These are phyloP conservation scores for Phasia obesa DNA, from an alignment of 2,888 invertebrate genomes.

Conservation along the genomic window DNA sequence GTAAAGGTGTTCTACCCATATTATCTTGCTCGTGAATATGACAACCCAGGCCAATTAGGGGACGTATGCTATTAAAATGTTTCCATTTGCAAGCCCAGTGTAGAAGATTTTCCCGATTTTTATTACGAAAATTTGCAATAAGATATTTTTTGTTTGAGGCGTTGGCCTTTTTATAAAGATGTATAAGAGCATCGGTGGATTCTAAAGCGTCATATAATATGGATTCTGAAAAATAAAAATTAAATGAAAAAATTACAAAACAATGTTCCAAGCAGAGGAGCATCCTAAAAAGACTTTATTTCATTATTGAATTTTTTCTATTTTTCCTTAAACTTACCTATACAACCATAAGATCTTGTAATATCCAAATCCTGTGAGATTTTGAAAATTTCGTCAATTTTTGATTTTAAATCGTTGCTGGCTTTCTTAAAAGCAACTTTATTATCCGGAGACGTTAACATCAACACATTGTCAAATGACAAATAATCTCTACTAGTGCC, in stretches of 20 bases:
- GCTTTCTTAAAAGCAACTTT: no score
- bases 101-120: constrained; percentile 33
- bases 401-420: background rate
- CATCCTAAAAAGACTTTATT: no score
- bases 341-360: no score
- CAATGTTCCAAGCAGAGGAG: no score
- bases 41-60: constrained; percentile 45
- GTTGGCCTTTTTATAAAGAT: constrained; percentile 23
- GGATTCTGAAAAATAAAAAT: no score
- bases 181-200: background rate
- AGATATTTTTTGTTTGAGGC: background rate
- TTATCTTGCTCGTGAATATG: constrained; percentile 33
- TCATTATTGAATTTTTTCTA: no score
- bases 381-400: constrained; percentile 19
- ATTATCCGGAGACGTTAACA: background rate
- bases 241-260: no score
- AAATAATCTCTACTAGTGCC: background rate
- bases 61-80: constrained; percentile 3
- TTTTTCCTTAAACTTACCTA: constrained; percentile 6
- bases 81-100: constrained; percentile 47
- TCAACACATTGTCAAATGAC: constrained; percentile 10
- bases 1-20: constrained; percentile 35
- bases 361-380: background rate
- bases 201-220: constrained; percentile 31
- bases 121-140: constrained; percentile 20